Evolutionary conservation across 2,113 vertebrate genomes (phyloP), one percentile per base, ranked within the genome.

Genomic region (Erpornis zantholeuca): DNA sequence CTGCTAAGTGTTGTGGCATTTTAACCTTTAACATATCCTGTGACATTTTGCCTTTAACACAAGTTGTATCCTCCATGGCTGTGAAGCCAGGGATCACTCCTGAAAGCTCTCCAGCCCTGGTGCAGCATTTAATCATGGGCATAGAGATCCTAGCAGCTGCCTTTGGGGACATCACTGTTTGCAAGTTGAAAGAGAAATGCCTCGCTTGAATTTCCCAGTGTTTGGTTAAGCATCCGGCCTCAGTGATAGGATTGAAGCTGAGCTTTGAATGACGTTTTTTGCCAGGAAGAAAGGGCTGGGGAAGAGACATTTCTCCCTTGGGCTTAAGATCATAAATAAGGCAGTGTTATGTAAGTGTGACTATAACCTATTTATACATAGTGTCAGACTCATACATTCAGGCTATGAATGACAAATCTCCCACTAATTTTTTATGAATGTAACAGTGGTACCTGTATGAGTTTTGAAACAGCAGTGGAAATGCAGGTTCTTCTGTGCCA

Each of bases 311-410:
- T 94, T 94, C 70, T 92, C 94, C 86, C 83, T 84, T 95, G 65
- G 91, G 95, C 89, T 96, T 85, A 79, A 94, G 87, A 91, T 92
- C 89, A 91, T 88, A 92, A 95, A 92, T 90, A 94, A 97, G 88
- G 77, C 83, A 94, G 84, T 7, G 89, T 96, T 96, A 95, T 91
- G 14, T 91, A 96, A 96, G 96, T 45, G 70, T 90, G 93, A 92
- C 91, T 91, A 23, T 85, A 96, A 80, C 91, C 89, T 96, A 82
- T 94, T 91, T 95, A 95, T 96, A 92, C 73, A 57, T 12, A 44
- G 70, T 82, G 82, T 94, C 93, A 96, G 93, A 79, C 73, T 94
- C 90, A 23, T 85, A 21, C 76, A 73, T 20, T 79, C 63, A 82
- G 82, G 52, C 78, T 91, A 77, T 80, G 93, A 92, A 85, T 92